Evolutionary conservation across 30 jellyfish, hydroid and myxozoan species (phyloP).

Genomic region (Turritopsis rubra): DNA sequence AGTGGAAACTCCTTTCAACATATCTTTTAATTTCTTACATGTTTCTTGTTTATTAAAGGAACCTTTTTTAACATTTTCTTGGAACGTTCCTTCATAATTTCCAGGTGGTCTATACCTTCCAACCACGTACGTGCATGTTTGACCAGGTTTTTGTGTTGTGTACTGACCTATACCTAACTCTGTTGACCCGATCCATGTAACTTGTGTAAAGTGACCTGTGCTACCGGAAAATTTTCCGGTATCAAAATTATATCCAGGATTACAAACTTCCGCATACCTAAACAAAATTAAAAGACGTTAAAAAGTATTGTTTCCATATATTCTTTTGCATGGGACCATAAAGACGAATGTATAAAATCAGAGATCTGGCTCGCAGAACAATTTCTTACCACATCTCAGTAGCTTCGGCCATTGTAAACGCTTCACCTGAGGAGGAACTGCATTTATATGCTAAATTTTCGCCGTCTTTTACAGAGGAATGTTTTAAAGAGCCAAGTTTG

Average conservation of each 20-base stretch:
- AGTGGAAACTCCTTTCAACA: not conserved
- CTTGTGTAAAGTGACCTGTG: constrained; percentile 81
- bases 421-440: constrained; percentile 36
- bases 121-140: constrained; percentile 64
- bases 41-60: constrained; percentile 1
- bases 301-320: too few relatives aligned
- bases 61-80: constrained; percentile 57
- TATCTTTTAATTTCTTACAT: not conserved
- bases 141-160: constrained; percentile 42
- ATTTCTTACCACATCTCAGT: constrained; percentile 11
- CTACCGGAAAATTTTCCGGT: constrained; percentile 34
- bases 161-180: constrained; percentile 70
- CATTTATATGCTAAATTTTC: constrained; percentile 77
- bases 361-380: too few relatives aligned
- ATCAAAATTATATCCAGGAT: constrained; percentile 71
- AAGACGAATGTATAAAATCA: too few relatives aligned
- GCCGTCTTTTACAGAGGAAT: constrained; percentile 45
- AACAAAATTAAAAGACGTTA: not conserved
- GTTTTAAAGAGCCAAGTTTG: constrained; percentile 36
- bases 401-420: not conserved
- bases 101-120: constrained; percentile 85
- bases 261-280: constrained; percentile 85
- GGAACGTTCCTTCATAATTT: constrained; percentile 50
- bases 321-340: too few relatives aligned
- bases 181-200: constrained; percentile 54